Evolutionary conservation across 2,113 vertebrate species (phyloP).

Genomic region (Lipophrys pholis): DNA sequence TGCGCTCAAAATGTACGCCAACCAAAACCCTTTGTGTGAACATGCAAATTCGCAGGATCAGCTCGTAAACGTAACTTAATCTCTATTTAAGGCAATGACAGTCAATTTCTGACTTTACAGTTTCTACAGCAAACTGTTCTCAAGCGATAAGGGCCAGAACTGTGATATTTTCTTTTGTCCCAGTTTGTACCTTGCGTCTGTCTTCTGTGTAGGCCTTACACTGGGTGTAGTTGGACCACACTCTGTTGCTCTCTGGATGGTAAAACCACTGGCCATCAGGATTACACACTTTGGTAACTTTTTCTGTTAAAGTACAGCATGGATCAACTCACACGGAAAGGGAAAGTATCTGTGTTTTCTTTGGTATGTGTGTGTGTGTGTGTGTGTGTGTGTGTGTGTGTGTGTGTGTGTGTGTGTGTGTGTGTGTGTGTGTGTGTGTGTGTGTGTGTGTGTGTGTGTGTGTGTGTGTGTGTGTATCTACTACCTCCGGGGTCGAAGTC

Average conservation of each 20-base stretch:
- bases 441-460: neutral
- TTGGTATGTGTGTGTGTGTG: neutral
- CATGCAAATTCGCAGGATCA: too few relatives aligned
- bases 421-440: neutral
- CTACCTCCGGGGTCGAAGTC: conserved; percentile 84
- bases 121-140: too few relatives aligned
- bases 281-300: conserved; percentile 85
- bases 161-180: too few relatives aligned
- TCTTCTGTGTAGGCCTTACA: conserved; percentile 74
- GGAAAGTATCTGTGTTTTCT: neutral
- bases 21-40: too few relatives aligned
- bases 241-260: conserved; percentile 83
- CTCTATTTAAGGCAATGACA: too few relatives aligned
- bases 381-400: neutral
- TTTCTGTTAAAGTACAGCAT: conserved; percentile 69
- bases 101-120: too few relatives aligned
- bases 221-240: conserved; percentile 86
- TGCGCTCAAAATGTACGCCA: too few relatives aligned
- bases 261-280: conserved; percentile 84
- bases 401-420: neutral
- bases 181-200: conserved; percentile 72
- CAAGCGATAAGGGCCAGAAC: too few relatives aligned
- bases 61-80: too few relatives aligned
- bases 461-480: conserved; percentile 1
- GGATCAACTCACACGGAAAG: neutral